Evolutionary conservation across 2,888 invertebrate species (phyloP).

Genomic region (Watsonalla binaria): DNA sequence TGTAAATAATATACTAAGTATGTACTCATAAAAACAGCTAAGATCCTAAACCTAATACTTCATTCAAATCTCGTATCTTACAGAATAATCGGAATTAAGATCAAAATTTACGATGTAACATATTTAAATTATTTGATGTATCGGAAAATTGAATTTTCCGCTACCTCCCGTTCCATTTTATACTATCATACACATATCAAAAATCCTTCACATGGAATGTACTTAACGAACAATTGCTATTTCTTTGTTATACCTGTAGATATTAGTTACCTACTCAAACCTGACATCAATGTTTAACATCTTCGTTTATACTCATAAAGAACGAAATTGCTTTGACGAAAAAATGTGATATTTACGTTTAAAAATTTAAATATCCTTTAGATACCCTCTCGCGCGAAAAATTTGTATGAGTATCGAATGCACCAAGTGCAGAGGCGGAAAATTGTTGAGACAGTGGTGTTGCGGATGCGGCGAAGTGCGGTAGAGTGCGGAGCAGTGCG

Average conservation of each 20-base stretch:
- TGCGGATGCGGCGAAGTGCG: conserved; percentile 28
- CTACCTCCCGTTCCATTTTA: not conserved
- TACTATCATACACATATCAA: not conserved
- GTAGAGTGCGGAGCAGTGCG: conserved; percentile 19
- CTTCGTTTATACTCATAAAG: no score
- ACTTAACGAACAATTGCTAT: not conserved
- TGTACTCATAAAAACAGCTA: no score
- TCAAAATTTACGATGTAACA: conserved; percentile 56
- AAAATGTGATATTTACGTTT: conserved; percentile 26
- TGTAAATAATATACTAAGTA: no score
- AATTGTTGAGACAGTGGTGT: conserved; percentile 58
- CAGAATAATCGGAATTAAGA: conserved; percentile 56
- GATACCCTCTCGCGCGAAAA: conserved; percentile 47
- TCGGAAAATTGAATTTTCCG: conserved; percentile 49
- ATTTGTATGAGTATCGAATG: conserved; percentile 60
- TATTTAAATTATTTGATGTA: conserved; percentile 52
- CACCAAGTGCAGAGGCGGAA: conserved; percentile 61
- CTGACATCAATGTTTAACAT: conserved; percentile 8
- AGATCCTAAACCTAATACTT: no score
- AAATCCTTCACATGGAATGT: not conserved
- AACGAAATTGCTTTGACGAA: conserved; percentile 5
- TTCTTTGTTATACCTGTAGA: not conserved
- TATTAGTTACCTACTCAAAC: no score
- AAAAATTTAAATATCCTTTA: conserved; percentile 48
- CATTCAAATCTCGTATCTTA: not conserved